Percentiles rank a stretch among this genome's conserved stretches.
phyloP scores from a whole-genome alignment of 2,113 vertebrate species.

The Muscicapa adusta region DNA sequence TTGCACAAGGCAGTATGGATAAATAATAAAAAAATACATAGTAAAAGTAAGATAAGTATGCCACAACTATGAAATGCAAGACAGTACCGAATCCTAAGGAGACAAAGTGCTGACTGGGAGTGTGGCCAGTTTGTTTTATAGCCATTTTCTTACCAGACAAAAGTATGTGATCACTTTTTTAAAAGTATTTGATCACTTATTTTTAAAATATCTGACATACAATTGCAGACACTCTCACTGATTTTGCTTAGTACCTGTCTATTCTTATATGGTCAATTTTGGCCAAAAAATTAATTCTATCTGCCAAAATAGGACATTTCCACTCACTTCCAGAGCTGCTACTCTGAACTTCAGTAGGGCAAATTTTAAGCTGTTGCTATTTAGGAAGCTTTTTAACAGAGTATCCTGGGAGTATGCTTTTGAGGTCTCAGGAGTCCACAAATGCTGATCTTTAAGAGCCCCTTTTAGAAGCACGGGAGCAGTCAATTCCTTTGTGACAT shows the following conservation, averaged over 20 bases:
- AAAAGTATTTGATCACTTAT: background rate
- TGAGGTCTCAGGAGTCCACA: background rate
- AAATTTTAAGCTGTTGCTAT: background rate
- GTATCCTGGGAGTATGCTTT: background rate
- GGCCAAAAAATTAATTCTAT: background rate
- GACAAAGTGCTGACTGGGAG: background rate
- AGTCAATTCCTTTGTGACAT: background rate
- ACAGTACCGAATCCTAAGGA: background rate
- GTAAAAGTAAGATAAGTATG: background rate
- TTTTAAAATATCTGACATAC: background rate
- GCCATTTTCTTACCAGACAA: background rate
- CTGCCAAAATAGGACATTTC: background rate
- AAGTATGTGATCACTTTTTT: background rate
- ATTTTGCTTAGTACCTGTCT: background rate
- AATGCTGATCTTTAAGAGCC: background rate
- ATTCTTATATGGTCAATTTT: background rate
- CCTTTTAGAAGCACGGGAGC: background rate
- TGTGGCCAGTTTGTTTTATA: background rate
- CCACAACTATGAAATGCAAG: background rate
- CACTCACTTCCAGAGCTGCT: background rate
- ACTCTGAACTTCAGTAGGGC: background rate
- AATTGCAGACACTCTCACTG: background rate
- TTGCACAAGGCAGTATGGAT: background rate
- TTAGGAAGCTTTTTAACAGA: background rate
- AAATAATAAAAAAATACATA: background rate